Evolutionary conservation across 2,113 vertebrate genomes (phyloP).

Genomic region (Pristiophorus japonicus): DNA sequence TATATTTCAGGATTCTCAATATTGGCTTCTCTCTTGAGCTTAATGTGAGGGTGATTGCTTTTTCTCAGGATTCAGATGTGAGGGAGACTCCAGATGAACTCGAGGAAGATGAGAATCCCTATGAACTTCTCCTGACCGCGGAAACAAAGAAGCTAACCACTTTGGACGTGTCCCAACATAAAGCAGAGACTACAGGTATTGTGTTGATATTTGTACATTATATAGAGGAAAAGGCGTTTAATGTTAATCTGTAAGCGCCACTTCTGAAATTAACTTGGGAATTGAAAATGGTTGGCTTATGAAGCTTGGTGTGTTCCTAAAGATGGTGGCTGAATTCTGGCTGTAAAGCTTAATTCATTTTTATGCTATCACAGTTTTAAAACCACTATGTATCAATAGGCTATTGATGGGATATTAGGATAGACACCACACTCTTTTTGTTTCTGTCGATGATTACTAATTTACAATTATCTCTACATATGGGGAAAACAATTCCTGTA

Average conservation of each 20-base stretch:
- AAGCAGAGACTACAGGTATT: constrained; percentile 22
- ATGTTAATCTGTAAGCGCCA: neutral
- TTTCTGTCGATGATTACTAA: neutral
- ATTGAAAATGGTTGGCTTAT: neutral
- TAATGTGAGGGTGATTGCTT: constrained; percentile 8
- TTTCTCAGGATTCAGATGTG: constrained; percentile 40
- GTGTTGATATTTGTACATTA: neutral
- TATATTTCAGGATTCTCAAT: neutral
- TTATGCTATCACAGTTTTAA: neutral
- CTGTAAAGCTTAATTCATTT: neutral
- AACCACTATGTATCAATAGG: neutral
- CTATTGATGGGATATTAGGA: neutral
- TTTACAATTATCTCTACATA: neutral
- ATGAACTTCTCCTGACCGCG: constrained; percentile 80
- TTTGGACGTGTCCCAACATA: constrained; percentile 42
- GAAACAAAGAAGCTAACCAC: constrained; percentile 72
- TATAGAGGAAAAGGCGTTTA: neutral
- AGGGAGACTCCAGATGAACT: constrained; percentile 30
- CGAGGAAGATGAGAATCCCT: constrained; percentile 79
- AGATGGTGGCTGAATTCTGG: neutral
- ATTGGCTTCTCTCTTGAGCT: neutral
- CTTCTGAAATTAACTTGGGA: neutral
- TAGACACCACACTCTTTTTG: neutral
- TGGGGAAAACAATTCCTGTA: neutral
- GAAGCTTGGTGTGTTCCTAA: neutral